phyloP scores from a whole-genome alignment of 2,888 invertebrate genomes.

The Gari tellinella region DNA sequence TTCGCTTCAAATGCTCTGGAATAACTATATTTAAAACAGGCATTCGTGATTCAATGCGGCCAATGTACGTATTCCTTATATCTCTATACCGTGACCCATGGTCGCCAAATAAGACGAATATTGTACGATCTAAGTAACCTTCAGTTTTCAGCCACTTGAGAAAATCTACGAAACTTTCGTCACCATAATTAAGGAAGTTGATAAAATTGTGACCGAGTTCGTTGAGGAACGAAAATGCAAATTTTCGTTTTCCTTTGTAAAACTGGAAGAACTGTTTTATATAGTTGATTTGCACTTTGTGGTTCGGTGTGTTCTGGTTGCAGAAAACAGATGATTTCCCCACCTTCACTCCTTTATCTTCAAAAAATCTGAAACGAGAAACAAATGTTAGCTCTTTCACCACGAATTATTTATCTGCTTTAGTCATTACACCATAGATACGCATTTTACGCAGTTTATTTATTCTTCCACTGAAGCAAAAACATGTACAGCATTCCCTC shows the following conservation, averaged over 20 bases:
- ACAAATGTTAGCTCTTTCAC: no score
- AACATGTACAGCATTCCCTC: no score
- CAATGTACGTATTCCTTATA: constrained; percentile 92
- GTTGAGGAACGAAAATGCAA: constrained; percentile 94
- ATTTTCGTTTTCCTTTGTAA: constrained; percentile 88
- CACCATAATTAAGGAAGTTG: constrained; percentile 91
- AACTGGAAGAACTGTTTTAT: constrained; percentile 86
- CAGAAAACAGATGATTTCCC: constrained; percentile 5
- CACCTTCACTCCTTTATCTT: constrained; percentile 14
- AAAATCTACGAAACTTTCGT: constrained; percentile 88
- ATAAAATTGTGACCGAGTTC: constrained; percentile 93
- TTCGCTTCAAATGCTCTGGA: constrained; percentile 90
- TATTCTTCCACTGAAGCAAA: no score
- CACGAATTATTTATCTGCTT: no score
- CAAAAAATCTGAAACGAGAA: constrained; percentile 16
- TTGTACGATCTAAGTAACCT: constrained; percentile 72
- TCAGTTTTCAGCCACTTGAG: constrained; percentile 85
- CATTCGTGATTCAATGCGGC: constrained; percentile 91
- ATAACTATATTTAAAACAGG: constrained; percentile 91
- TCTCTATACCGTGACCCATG: constrained; percentile 95
- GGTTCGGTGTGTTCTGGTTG: constrained; percentile 26
- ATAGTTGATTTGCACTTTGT: constrained; percentile 88
- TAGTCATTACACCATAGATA: no score
- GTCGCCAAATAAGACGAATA: constrained; percentile 89
- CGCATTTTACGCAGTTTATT: no score